Evolutionary conservation across 1,140 invertebrate species (phyloP).

Genomic region (Drosophila baimaii): DNA sequence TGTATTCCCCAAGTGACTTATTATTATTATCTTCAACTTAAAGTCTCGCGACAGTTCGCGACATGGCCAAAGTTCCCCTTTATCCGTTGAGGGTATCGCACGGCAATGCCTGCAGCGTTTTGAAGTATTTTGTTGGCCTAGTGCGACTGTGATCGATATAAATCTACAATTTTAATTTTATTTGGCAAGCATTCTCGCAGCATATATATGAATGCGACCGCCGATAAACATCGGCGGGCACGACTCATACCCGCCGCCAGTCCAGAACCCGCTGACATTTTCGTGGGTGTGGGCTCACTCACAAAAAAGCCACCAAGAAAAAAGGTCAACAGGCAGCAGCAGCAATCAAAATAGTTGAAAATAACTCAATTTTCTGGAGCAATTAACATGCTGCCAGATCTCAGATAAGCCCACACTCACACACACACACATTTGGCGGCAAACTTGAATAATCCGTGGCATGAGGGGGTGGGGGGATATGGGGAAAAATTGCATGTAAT

Average conservation of each 20-base stretch:
- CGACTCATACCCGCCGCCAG: conserved; percentile 54
- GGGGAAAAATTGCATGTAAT: conserved; percentile 69
- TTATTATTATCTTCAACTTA: neutral
- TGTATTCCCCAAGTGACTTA: too few relatives aligned
- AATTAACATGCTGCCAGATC: conserved; percentile 73
- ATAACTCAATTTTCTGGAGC: conserved; percentile 81
- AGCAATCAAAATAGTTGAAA: conserved; percentile 79
- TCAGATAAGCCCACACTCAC: conserved; percentile 64
- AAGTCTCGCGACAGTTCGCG: neutral
- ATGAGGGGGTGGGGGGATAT: neutral
- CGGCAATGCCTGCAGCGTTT: conserved; percentile 21
- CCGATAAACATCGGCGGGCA: conserved; percentile 77
- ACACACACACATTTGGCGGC: conserved; percentile 67
- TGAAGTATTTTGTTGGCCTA: conserved; percentile 53
- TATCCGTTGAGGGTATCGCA: conserved; percentile 34
- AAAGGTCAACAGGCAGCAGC: conserved; percentile 79
- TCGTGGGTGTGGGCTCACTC: conserved; percentile 62
- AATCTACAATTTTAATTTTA: conserved; percentile 80
- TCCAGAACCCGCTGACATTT: conserved; percentile 60
- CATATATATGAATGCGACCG: conserved; percentile 52
- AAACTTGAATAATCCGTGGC: conserved; percentile 60
- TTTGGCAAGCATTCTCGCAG: conserved; percentile 57
- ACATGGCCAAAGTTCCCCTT: conserved; percentile 11
- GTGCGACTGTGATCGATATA: conserved; percentile 64
- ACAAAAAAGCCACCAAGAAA: conserved; percentile 36